Percentiles rank a stretch among this genome's conserved stretches.
phyloP scores from a whole-genome alignment of 2,888 invertebrate genomes.

The Cephus runcator region DNA sequence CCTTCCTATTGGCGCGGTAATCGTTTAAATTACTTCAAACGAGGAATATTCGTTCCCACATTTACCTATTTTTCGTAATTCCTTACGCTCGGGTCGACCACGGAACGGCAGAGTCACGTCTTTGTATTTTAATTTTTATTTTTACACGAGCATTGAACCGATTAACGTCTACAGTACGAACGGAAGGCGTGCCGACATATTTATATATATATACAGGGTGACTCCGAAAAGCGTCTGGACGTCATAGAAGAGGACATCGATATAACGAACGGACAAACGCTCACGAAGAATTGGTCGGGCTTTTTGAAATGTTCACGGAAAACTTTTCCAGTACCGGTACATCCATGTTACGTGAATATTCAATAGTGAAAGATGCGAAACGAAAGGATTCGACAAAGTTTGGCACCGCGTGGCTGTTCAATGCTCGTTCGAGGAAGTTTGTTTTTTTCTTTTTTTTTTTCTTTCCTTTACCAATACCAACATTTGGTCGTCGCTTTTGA shows the following conservation, averaged over 20 bases:
- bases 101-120: neutral
- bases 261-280: no score
- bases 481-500: neutral
- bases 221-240: no score
- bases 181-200: no score
- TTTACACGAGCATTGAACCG: constrained; percentile 9
- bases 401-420: neutral
- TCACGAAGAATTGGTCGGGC: no score
- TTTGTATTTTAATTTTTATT: constrained; percentile 25
- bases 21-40: constrained; percentile 1
- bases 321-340: no score
- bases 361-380: no score
- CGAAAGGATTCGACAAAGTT: neutral
- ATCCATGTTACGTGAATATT: no score
- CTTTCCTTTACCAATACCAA: neutral
- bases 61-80: constrained; percentile 9
- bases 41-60: neutral
- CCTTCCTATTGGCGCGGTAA: neutral
- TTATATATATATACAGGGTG: no score
- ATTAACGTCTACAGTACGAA: no score
- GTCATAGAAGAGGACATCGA: no score
- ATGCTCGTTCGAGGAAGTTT: neutral
- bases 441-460: no score
- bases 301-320: no score
- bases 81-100: constrained; percentile 5